phyloP scores from a whole-genome alignment of 2,113 vertebrate genomes.

The Cichladusa arquata region DNA sequence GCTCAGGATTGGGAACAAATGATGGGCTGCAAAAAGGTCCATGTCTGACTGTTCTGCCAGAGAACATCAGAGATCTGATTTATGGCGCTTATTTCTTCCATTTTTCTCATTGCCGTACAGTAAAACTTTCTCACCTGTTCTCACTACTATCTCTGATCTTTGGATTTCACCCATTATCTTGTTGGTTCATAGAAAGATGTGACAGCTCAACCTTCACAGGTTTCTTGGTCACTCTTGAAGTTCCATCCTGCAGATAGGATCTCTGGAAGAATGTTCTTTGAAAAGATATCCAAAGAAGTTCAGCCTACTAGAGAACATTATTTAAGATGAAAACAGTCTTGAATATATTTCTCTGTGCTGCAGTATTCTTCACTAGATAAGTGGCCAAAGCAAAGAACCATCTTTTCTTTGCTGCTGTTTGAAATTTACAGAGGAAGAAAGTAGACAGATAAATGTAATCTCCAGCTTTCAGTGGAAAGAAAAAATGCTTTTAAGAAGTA shows the following conservation, averaged over 20 bases:
- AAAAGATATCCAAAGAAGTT: not conserved
- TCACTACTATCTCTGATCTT: not conserved
- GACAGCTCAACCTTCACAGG: not conserved
- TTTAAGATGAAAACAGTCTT: not conserved
- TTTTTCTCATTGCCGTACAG: not conserved
- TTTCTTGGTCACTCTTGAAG: not conserved
- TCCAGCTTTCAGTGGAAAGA: not conserved
- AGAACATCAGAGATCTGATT: not conserved
- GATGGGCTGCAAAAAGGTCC: not conserved
- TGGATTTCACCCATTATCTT: not conserved
- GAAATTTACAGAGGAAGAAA: not conserved
- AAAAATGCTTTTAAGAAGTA: not conserved
- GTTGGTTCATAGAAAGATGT: not conserved
- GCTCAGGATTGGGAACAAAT: accelerated
- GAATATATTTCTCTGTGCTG: not conserved
- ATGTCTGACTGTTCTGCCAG: not conserved
- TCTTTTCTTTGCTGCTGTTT: not conserved
- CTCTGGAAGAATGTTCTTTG: not conserved
- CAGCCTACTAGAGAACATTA: not conserved
- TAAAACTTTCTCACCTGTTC: not conserved
- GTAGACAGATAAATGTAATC: not conserved
- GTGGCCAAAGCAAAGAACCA: not conserved
- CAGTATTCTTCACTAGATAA: not conserved
- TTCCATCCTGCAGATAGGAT: not conserved
- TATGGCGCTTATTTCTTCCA: not conserved